Evolutionary conservation across 1,140 invertebrate genomes (phyloP), one percentile per base, ranked within the genome.

Genomic region (Phenacoccus solenopsis): DNA sequence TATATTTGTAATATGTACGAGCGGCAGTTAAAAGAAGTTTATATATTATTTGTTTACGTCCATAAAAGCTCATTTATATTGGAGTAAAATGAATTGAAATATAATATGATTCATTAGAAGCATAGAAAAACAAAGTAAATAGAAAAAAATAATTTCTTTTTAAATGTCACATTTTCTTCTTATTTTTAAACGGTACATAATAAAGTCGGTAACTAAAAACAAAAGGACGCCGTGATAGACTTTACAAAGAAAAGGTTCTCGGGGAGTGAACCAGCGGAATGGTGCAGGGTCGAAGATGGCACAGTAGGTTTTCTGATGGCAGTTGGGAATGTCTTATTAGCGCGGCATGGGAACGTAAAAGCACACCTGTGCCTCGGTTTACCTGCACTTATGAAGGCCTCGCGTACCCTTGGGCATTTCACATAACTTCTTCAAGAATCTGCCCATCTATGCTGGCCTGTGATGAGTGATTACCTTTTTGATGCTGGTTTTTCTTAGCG

Each of bases 171-270:
- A 64, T 64, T 64, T 49, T 64, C 21, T 64, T 25, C 59, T 64
- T 64, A 64, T 64, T 64, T 64, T 64, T 24, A 3, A 64, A 64
- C 59, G 59, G 25, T 64, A 64, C 25, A 64, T 64, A 64, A 64
- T 64, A 64, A 64, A 64, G 59, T 64, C 59, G 59, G 59, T 64
- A 64, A 64, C 59, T 64, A 64, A 64, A 64, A 64, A 64, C 59
- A 64, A 64, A 64, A 64, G 59, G 3, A 49, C n/a, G 38, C 38
- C 38, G 38, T 49, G 38, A 49, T 49, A 49, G 38, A 49, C 38
- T 49, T 49, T 49, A 49, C 20, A 27, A 27, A 20, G 59, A 64
- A 64, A 64, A 64, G 21, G 25, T 25, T 64, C 59, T 25, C 10
- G 2, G 59, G 59, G 59, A 64, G 59, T 24, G 59, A 16, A 64